Conservation (phyloP, 2,113 vertebrate species). For the Raja brachyura region DNA sequence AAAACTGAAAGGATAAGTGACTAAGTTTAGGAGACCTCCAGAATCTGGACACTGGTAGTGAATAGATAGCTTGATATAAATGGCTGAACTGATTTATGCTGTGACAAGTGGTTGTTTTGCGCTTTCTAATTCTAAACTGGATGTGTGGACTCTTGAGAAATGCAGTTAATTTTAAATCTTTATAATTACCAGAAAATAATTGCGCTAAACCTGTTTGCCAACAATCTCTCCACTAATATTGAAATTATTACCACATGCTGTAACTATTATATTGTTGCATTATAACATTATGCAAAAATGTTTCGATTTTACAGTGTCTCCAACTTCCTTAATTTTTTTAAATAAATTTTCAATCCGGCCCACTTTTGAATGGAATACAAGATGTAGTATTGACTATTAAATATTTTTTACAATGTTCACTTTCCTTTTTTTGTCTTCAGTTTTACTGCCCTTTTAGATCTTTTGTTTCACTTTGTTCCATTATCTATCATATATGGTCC, state of each 20-base stretch:
- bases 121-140: neutral
- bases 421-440: neutral
- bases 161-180: neutral
- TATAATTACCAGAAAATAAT: neutral
- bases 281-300: neutral
- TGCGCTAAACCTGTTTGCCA: neutral
- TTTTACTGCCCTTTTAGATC: neutral
- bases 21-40: neutral
- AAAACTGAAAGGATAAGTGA: neutral
- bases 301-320: neutral
- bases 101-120: neutral
- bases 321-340: neutral
- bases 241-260: conserved; percentile 9
- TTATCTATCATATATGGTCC: neutral
- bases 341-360: neutral
- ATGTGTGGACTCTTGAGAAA: neutral
- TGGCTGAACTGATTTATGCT: neutral
- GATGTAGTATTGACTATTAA: neutral
- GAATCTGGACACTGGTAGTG: neutral
- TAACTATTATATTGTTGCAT: neutral
- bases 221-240: neutral
- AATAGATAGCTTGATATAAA: neutral
- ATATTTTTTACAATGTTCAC: neutral
- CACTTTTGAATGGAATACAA: neutral
- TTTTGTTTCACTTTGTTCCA: neutral